phyloP scores from a whole-genome alignment of 2,113 vertebrate genomes.

The Rhinoderma darwinii region DNA sequence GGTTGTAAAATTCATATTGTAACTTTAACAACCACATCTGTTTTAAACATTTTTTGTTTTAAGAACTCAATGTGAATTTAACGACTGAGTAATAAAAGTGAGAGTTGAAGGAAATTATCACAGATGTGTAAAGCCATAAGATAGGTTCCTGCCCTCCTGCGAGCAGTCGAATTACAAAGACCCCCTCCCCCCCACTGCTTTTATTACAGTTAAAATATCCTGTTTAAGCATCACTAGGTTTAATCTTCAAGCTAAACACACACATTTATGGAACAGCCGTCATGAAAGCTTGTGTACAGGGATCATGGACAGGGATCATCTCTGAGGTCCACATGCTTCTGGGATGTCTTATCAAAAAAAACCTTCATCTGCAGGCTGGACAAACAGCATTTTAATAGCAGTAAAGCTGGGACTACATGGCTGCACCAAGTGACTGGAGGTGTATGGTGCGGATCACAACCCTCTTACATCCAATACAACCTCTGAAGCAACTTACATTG shows the following conservation, averaged over 20 bases:
- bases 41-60: constrained; percentile 83
- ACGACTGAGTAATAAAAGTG: constrained; percentile 78
- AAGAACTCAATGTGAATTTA: constrained; percentile 83
- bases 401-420: no score
- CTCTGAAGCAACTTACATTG: no score
- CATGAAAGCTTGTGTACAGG: constrained; percentile 2
- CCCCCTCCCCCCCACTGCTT: constrained; percentile 67
- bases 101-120: constrained; percentile 85
- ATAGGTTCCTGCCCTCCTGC: constrained; percentile 75
- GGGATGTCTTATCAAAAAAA: no score
- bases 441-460: no score
- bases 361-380: no score
- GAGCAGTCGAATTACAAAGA: constrained; percentile 79
- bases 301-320: constrained; percentile 17
- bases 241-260: constrained; percentile 67
- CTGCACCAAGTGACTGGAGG: no score
- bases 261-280: constrained; percentile 26
- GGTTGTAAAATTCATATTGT: constrained; percentile 83
- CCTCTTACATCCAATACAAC: no score
- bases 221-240: constrained; percentile 70
- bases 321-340: neutral
- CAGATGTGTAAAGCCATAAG: constrained; percentile 82
- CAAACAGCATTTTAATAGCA: no score
- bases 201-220: constrained; percentile 68
- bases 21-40: constrained; percentile 84